Evolutionary conservation across 2,797 vertebrate species (phyloP), one percentile per base, ranked within the genome.

Genomic region (Sarcophilus harrisii): DNA sequence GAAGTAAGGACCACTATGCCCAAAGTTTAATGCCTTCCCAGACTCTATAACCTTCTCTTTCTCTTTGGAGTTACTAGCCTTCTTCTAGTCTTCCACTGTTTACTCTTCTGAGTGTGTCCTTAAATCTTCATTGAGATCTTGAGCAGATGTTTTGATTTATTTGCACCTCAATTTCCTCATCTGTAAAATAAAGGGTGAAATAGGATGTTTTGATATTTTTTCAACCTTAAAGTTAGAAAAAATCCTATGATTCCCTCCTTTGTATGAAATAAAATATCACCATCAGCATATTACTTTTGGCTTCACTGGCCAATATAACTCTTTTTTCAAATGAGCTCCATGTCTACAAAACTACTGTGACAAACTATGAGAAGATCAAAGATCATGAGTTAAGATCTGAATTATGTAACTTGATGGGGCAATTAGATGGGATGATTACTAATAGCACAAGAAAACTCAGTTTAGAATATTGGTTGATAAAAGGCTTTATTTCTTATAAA

Each of bases 101-200:
- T 38, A 73, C 32, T 21, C n/a, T 73, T 73, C 16, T 21, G 16
- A 73, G 66, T 3, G 8, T 24, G 8, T 45, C 73, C 21, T 90
- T 55, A 54, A 38, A 58, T 73, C 12, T 59, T 60, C 3, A 58
- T 0, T n/a, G 49, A 73, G 92, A 57, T 16, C 57, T 91, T 89
- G 13, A 14, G 52, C 13, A 55, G 81, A 66, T 60, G 4, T 87
- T 24, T 94, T 94, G 6, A 73, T 12, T 94, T 12, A 81, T 89
- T 32, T 59, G 52, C 29, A 49, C 29, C n/a, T 94, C 89, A 90
- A 58, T 94, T 93, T 93, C 90, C 27, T 93, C 32, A 94, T 57
- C 91, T 92, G 57, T 11, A 32, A 92, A 28, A 60, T 59, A 45
- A 58, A 2, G 38, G 3, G 1, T 54, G 66, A 8, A 5, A 62